Evolutionary conservation across 2,888 invertebrate species (phyloP).

Genomic region (Platynereis dumerilii): DNA sequence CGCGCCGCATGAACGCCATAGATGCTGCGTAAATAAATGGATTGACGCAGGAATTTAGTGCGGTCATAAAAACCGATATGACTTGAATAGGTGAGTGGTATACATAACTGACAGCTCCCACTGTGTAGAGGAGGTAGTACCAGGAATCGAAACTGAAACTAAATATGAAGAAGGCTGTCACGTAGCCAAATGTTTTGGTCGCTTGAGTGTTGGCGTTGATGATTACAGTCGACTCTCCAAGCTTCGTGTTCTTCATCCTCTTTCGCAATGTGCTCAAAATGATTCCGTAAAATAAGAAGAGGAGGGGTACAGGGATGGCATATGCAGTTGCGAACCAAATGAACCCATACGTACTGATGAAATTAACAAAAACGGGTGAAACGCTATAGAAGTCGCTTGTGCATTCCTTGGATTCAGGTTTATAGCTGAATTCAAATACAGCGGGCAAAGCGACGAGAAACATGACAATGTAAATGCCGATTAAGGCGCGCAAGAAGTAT

Average conservation of each 20-base stretch:
- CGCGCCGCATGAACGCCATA: background rate
- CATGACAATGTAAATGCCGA: conserved; percentile 1
- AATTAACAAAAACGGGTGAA: background rate
- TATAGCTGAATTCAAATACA: background rate
- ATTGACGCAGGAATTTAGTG: background rate
- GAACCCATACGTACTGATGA: background rate
- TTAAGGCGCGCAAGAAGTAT: background rate
- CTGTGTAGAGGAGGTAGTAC: background rate
- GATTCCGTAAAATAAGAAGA: conserved; percentile 7
- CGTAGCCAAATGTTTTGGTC: background rate
- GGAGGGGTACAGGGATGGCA: conserved; percentile 7
- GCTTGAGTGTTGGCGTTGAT: background rate
- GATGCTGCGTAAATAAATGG: conserved; percentile 1
- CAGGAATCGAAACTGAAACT: conserved; percentile 2
- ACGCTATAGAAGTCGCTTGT: background rate
- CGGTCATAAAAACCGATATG: background rate
- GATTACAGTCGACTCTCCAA: conserved; percentile 10
- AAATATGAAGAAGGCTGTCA: background rate
- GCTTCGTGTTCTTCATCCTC: background rate
- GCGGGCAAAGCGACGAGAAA: background rate
- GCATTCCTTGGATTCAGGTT: background rate
- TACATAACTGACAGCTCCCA: background rate
- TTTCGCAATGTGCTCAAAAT: conserved; percentile 7
- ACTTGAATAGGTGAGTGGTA: background rate
- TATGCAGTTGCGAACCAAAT: background rate